phyloP scores from a whole-genome alignment of 2,888 invertebrate genomes.

The Hanleya hanleyi region DNA sequence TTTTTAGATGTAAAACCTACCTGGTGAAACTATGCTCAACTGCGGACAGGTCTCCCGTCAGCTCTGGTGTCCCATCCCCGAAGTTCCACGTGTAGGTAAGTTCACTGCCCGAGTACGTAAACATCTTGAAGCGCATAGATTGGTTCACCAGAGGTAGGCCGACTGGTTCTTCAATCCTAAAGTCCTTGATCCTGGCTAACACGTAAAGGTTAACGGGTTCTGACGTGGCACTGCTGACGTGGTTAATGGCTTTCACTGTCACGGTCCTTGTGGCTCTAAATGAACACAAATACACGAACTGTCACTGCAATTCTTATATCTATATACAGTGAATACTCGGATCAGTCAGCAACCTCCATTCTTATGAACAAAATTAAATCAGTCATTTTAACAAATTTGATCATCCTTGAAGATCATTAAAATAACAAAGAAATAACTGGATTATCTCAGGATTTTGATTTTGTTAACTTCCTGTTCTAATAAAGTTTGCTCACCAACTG shows the following conservation, averaged over 20 bases:
- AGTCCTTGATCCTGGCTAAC: constrained; percentile 42
- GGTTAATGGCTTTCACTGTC: constrained; percentile 61
- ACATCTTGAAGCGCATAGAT: constrained; percentile 51
- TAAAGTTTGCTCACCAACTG: too few relatives aligned
- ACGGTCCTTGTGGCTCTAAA: too few relatives aligned
- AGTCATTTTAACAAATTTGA: too few relatives aligned
- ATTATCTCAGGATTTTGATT: too few relatives aligned
- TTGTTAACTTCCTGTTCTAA: too few relatives aligned
- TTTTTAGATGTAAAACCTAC: constrained; percentile 40
- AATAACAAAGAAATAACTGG: too few relatives aligned
- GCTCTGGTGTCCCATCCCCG: constrained; percentile 56
- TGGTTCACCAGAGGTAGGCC: constrained; percentile 52
- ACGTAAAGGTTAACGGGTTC: constrained; percentile 51
- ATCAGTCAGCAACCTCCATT: too few relatives aligned
- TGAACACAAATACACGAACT: too few relatives aligned
- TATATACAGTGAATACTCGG: too few relatives aligned
- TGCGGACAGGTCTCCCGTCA: background rate
- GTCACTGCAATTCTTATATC: too few relatives aligned
- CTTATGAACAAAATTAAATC: too few relatives aligned
- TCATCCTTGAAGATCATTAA: too few relatives aligned
- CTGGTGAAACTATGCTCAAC: constrained; percentile 47
- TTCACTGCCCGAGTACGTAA: constrained; percentile 61
- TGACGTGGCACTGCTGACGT: constrained; percentile 57
- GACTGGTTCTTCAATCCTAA: constrained; percentile 35
- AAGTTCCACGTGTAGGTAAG: constrained; percentile 69